Conservation (phyloP, 1,140 invertebrate species). For the Gryon sp. region DNA sequence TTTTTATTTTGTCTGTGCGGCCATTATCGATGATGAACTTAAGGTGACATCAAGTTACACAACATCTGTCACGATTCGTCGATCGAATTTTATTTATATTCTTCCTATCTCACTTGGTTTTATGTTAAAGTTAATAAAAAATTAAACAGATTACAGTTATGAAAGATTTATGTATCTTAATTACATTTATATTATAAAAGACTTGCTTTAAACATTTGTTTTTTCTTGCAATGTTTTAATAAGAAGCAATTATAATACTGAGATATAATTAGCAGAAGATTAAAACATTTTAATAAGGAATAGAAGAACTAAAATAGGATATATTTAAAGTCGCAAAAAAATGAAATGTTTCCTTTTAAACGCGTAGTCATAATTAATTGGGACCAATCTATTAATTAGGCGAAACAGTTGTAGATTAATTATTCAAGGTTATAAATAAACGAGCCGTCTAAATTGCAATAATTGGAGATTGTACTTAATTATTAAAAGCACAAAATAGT, state of each 20-base stretch:
- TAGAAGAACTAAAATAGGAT: too few species aligned
- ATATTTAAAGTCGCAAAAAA: not conserved
- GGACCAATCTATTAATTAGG: slow-evolving; percentile 19
- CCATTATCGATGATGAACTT: slow-evolving; percentile 80
- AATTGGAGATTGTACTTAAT: slow-evolving; percentile 16
- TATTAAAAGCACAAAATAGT: slow-evolving; percentile 18
- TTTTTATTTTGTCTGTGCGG: slow-evolving; percentile 75
- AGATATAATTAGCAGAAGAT: too few species aligned
- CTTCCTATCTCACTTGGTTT: slow-evolving; percentile 45
- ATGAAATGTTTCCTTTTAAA: not conserved
- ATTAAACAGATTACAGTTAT: slow-evolving; percentile 48
- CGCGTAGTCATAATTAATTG: slow-evolving; percentile 1
- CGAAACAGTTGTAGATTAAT: slow-evolving; percentile 15
- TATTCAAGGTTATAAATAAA: slow-evolving; percentile 32
- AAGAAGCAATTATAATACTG: too few species aligned
- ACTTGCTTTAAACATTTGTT: too few species aligned
- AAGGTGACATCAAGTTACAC: slow-evolving; percentile 75
- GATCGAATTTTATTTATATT: slow-evolving; percentile 50
- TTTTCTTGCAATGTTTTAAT: too few species aligned
- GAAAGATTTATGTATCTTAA: too few species aligned
- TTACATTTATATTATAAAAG: too few species aligned
- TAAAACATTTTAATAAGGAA: too few species aligned
- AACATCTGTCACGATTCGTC: slow-evolving; percentile 61
- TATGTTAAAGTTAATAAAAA: slow-evolving; percentile 53
- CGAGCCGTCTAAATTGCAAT: slow-evolving; percentile 19